Evolutionary conservation across 2,888 invertebrate species (phyloP).

Genomic region (Pseudanteris insignis): DNA sequence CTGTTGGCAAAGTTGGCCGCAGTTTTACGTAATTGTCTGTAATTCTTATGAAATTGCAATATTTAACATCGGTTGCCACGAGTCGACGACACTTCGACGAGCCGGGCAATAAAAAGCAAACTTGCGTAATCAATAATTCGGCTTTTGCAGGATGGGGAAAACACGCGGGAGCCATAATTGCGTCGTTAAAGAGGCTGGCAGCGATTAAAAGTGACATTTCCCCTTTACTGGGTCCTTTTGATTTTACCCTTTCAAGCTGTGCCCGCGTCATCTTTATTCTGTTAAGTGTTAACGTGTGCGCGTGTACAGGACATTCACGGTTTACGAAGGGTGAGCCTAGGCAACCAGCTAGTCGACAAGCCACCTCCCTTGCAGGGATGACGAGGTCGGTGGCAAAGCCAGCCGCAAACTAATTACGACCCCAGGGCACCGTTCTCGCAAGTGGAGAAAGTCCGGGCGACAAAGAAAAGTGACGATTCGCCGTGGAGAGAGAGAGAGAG

Average conservation of each 20-base stretch:
- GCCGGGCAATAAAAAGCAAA: conserved; percentile 21
- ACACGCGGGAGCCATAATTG: conserved; percentile 15
- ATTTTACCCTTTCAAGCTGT: conserved; percentile 32
- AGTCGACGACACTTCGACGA: conserved; percentile 1
- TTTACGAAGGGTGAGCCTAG: conserved; percentile 36
- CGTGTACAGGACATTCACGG: conserved; percentile 30
- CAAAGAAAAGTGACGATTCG: neutral
- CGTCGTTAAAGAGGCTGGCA: conserved; percentile 25
- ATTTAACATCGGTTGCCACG: conserved; percentile 9
- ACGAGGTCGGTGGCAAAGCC: conserved; percentile 40
- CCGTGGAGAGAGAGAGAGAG: conserved; percentile 3
- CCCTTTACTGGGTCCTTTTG: conserved; percentile 22
- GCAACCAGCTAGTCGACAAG: conserved; percentile 45
- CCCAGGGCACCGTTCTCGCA: conserved; percentile 42
- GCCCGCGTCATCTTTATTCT: conserved; percentile 33
- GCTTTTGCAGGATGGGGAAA: neutral
- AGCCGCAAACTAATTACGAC: conserved; percentile 48
- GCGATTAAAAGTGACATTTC: conserved; percentile 30
- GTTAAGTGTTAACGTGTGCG: conserved; percentile 18
- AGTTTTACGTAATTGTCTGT: conserved; percentile 20
- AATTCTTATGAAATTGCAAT: conserved; percentile 28
- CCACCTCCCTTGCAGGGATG: conserved; percentile 41
- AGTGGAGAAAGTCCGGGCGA: conserved; percentile 17
- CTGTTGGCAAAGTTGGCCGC: conserved; percentile 4
- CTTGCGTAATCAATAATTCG: conserved; percentile 25